Base-by-base conservation (phyloP, 30 jellyfish, hydroid and myxozoan species). In the Catostylus mosaicus region DNA sequence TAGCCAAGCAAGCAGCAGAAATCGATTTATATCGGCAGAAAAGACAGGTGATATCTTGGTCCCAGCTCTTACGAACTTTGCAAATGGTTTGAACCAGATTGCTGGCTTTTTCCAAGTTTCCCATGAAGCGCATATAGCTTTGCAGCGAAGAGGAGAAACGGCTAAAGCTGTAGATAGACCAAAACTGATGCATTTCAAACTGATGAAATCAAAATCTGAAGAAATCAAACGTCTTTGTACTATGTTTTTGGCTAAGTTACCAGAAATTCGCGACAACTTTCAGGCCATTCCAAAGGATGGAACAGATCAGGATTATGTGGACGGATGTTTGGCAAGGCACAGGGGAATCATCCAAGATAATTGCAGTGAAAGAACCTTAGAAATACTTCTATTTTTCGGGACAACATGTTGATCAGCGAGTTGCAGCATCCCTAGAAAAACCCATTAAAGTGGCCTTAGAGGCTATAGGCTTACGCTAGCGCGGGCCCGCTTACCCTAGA, bases 71-170 rank as follows among this genome's bases (percentile, higher is more conserved):
- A 23, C 45, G 12, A 27, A 11, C 0, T 77, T 77, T 36, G 31
- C 57, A 4, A 31, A 31, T 0, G 88, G 88, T 14, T 31, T 77
- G 9, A 48, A 77, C 29, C 14, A 60, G 12, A 27, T 77, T 26
- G 88, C 88, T 77, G 78, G 88, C 0, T 56, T 77, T 38, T 77
- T 77, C 23, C 68, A 56, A 27, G 50, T 56, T 23, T 20, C 57
- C 43, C 63, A 63, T 60, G 24, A 57, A 24, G 88, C 56, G 62
- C 33, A 54, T 43, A 18, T 12, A 34, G 36, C 67, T 32, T 54
- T 77, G 27, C 69, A 29, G 29, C 0, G 31, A 3, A 77, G 30
- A 30, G 88, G 88, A 14, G 62, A 47, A 48, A 31, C 8, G 0
- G 84, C 74, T 2, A 29, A 47, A 36, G 86, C 37, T 5, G 75